These are phyloP conservation scores for Erythrolamprus reginae DNA, from an alignment of 2,113 vertebrate genomes.

Conservation along the genomic window DNA sequence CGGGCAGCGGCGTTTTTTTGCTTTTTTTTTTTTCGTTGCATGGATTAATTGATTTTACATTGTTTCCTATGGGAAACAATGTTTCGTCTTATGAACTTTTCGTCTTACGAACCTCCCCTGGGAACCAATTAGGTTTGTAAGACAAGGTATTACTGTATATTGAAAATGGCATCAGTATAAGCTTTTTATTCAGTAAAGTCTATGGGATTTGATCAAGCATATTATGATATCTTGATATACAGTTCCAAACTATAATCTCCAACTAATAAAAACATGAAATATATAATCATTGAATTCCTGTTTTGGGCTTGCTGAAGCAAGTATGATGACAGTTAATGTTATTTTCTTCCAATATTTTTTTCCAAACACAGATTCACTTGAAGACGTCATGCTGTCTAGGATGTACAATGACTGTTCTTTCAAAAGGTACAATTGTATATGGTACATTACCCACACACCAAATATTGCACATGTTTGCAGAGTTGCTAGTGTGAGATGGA, in stretches of 20 bases:
- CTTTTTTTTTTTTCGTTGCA: too few species aligned
- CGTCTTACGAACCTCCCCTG: too few species aligned
- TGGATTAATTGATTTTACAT: too few species aligned
- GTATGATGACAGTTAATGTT: not conserved
- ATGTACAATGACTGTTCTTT: not conserved
- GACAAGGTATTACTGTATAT: too few species aligned
- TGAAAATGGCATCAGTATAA: constrained; percentile 13
- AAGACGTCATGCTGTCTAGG: not conserved
- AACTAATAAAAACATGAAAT: constrained; percentile 5
- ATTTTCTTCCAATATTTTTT: not conserved
- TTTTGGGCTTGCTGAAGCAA: constrained; percentile 10
- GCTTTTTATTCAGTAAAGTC: not conserved
- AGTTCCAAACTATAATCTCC: constrained; percentile 10
- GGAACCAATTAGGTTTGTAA: too few species aligned
- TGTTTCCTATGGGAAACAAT: too few species aligned
- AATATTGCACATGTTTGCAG: not conserved
- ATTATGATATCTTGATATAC: not conserved
- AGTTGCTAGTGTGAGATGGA: not conserved
- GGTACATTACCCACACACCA: not conserved
- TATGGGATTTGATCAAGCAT: constrained; percentile 3
- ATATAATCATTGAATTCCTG: constrained; percentile 16
- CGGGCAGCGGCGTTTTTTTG: too few species aligned
- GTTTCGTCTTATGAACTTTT: too few species aligned
- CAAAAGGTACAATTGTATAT: not conserved
- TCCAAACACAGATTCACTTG: not conserved